Evolutionary conservation across 1,140 invertebrate species (phyloP).

Genomic region (Trichogramma pretiosum): DNA sequence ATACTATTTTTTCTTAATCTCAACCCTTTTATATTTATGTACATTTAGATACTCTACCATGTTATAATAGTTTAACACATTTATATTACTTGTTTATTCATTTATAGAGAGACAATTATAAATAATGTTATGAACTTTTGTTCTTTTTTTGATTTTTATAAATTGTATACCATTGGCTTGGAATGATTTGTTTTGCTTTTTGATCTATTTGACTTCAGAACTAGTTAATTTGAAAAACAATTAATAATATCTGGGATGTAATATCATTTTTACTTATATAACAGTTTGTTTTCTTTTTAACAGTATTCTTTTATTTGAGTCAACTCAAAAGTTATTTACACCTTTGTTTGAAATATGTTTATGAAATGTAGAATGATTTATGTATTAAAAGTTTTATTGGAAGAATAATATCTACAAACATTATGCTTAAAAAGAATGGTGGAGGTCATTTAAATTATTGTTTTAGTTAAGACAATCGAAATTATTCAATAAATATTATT

Average conservation of each 20-base stretch:
- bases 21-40: constrained; percentile 6
- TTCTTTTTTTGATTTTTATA: neutral
- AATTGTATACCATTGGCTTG: too few species aligned
- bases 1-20: constrained; percentile 5
- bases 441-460: constrained; percentile 13
- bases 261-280: too few species aligned
- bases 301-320: neutral
- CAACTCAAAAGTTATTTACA: neutral
- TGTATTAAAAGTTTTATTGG: neutral
- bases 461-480: constrained; percentile 9
- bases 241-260: too few species aligned
- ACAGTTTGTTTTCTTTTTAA: too few species aligned
- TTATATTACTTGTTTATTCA: neutral
- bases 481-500: constrained; percentile 17
- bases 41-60: constrained; percentile 4
- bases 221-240: too few species aligned
- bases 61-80: neutral
- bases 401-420: neutral
- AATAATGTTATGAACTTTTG: neutral
- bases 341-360: neutral
- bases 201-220: too few species aligned
- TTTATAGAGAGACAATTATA: neutral
- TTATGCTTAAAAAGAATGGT: constrained; percentile 12
- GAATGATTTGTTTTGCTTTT: too few species aligned
- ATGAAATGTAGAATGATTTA: constrained; percentile 8